Evolutionary conservation across 2,113 vertebrate species (phyloP), one percentile per base, ranked within the genome.

Genomic region (Polyodon spathula): DNA sequence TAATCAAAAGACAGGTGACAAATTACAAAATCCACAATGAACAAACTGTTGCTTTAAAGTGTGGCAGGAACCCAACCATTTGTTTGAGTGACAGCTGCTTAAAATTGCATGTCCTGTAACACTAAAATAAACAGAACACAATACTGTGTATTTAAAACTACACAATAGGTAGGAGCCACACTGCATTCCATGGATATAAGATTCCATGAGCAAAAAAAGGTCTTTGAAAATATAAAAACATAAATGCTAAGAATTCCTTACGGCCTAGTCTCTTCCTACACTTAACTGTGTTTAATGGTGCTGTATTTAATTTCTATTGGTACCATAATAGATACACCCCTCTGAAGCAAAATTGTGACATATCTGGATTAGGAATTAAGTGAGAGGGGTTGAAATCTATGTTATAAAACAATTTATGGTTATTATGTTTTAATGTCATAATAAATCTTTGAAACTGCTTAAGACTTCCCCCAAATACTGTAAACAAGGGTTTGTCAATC

Each of bases 81-180:
- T 86, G 81, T 87, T 88, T 87, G 88, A 85, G 81, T 81, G 87
- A 88, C 84, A 79, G 80, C 80, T 79, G 81, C 81, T 86, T 82
- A 81, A 81, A 85, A 86, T 79, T 77, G 75, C 76, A 81, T 80
- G n/a, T n/a, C 81, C 76, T 83, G 81, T 82, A 81, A 83, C 81
- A 87, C 78, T 80, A 88, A 88, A 84, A 86, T 84, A 88, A 88
- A 89, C 85, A 88, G 78, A 75, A 79, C 77, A 77, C 68, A 17
- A 75, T 66, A 74, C 63, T 83, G 78, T 84, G 84, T 84, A 83
- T 82, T 83, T 85, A 83, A 84, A 85, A 76, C 83, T 79, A 81
- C 75, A 82, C 83, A 83, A 81, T 74, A 80, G 74, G 70, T 76
- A 80, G 66, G 75, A 73, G 77, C 80, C 85, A 74, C 74, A 74